phyloP scores from a whole-genome alignment of 2,113 vertebrate species.

The Ellobius talpinus region DNA sequence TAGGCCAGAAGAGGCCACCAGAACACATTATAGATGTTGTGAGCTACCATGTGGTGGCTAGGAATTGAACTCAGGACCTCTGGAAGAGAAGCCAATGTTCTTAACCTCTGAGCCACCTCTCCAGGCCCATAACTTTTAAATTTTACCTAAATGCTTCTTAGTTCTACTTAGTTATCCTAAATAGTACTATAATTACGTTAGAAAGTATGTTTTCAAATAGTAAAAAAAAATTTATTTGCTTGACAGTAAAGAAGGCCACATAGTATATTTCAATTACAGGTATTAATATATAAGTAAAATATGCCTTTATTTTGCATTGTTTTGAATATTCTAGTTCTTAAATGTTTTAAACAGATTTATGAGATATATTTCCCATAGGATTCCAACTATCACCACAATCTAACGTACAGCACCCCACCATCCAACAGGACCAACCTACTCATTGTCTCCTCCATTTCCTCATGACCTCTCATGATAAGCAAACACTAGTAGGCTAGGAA shows the following conservation, averaged over 20 bases:
- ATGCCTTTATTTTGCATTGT: background rate
- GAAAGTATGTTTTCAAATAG: constrained; percentile 47
- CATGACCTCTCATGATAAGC: background rate
- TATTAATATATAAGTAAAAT: background rate
- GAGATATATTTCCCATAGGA: background rate
- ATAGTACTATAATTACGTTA: background rate
- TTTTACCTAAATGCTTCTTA: background rate
- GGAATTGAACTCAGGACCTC: background rate
- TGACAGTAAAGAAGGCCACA: background rate
- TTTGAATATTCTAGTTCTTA: background rate
- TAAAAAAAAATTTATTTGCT: background rate
- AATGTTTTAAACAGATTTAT: background rate
- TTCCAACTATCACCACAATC: background rate
- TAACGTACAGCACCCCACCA: background rate
- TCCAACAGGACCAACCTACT: background rate
- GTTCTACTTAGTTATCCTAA: background rate
- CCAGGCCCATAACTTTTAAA: background rate
- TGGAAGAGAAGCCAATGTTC: background rate
- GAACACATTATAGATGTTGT: background rate
- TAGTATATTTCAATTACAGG: background rate
- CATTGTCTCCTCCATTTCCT: background rate
- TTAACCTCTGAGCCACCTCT: background rate
- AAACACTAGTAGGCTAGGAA: background rate
- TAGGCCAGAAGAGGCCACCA: background rate
- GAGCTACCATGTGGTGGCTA: background rate